Evolutionary conservation across 2,888 invertebrate species (phyloP).

Genomic region (Lutraria lutraria): DNA sequence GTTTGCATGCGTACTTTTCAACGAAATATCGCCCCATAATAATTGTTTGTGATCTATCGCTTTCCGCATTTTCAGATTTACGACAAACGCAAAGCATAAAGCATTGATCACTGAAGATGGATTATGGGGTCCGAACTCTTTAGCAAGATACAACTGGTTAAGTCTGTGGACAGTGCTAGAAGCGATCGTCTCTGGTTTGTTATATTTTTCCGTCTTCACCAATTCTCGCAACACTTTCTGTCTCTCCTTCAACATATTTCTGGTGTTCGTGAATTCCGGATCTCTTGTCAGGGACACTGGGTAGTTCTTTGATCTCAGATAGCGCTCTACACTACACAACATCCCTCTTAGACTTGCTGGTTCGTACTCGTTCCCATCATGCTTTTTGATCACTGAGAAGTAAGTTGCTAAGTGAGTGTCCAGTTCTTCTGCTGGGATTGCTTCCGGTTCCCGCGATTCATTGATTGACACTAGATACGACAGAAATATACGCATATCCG

Average conservation of each 20-base stretch:
- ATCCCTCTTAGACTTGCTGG: conserved; percentile 82
- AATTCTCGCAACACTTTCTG: conserved; percentile 78
- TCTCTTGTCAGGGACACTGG: conserved; percentile 79
- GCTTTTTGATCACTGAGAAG: conserved; percentile 80
- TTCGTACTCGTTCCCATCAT: conserved; percentile 82
- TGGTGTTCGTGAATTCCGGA: conserved; percentile 76
- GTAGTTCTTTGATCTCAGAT: conserved; percentile 77
- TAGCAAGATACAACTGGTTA: conserved; percentile 77
- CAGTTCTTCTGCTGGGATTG: conserved; percentile 76
- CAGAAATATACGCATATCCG: conserved; percentile 81
- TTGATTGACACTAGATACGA: conserved; percentile 76
- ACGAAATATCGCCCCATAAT: conserved; percentile 81
- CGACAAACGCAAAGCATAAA: conserved; percentile 80
- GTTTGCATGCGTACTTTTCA: conserved; percentile 70
- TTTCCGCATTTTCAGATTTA: conserved; percentile 79
- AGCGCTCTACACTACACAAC: conserved; percentile 82
- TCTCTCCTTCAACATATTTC: conserved; percentile 79
- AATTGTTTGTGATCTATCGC: conserved; percentile 82
- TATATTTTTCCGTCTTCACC: conserved; percentile 75
- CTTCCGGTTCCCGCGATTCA: conserved; percentile 77
- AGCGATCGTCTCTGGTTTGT: conserved; percentile 43
- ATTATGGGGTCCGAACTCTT: conserved; percentile 82
- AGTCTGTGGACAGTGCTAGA: conserved; percentile 76
- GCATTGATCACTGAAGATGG: conserved; percentile 81
- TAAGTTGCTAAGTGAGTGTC: conserved; percentile 80